Evolutionary conservation across 2,888 invertebrate genomes (phyloP), one percentile per base, ranked within the genome.

Genomic region (Tortrix viridana): DNA sequence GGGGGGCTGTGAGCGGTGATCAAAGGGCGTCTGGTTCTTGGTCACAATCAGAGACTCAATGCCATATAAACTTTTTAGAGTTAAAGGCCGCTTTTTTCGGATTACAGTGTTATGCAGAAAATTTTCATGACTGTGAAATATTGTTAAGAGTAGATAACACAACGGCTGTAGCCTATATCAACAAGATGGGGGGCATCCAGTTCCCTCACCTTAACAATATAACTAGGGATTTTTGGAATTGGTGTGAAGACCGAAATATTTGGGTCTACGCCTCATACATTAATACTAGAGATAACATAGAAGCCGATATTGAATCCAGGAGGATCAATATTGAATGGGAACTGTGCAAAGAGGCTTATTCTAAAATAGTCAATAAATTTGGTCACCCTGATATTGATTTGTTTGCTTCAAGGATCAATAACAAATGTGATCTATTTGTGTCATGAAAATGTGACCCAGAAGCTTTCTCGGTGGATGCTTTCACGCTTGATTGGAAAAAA

Each of bases 231-330:
- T 56, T 65, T 16, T 60, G 56, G 56, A 43, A 56, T 12, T 60
- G 22, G 23, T 60, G 60, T n/a, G 57, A 60, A 43, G 9, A 46
- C 6, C 46, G 52, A n/a, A 55, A 65, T 18, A 16, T 60, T 1
- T 52, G 46, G 32, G 7, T 56, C 4, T 56, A 12, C 4, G 52
- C 56, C 0, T 52, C 60, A 16, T 65, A 60, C 9, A 52, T 65
- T 0, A 65, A 65, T 9, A 56, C 60, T 0, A 60, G 60, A 38
- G 60, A 65, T 44, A n/a, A 55, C 60, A n/a, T n/a, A n/a, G n/a
- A n/a, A n/a, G n/a, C n/a, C n/a, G n/a, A n/a, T n/a, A n/a, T n/a
- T n/a, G n/a, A n/a, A n/a, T n/a, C n/a, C n/a, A n/a, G n/a, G n/a
- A n/a, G n/a, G n/a, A n/a, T n/a, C n/a, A n/a, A n/a, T 47, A 54